Evolutionary conservation across 2,888 invertebrate genomes (phyloP).

Genomic region (Leptogaster cylindrica): DNA sequence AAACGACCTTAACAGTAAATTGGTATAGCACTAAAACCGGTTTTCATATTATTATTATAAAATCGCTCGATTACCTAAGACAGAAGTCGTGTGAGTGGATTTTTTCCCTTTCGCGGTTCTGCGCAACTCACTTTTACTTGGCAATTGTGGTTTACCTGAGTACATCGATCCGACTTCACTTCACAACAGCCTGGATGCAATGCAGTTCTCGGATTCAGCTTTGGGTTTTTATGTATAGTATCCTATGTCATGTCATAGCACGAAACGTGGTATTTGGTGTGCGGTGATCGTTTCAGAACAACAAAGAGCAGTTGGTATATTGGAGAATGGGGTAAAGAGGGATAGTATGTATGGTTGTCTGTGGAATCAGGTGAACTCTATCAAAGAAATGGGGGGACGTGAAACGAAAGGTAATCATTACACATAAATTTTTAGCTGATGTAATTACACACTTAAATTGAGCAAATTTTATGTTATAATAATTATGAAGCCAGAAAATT

Average conservation of each 20-base stretch:
- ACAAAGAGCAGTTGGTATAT: no score
- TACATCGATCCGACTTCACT: slow-evolving; percentile 33
- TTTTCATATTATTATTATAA: slow-evolving; percentile 45
- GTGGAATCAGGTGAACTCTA: background rate
- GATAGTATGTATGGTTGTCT: background rate
- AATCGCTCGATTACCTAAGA: slow-evolving; percentile 45
- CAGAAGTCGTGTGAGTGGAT: slow-evolving; percentile 46
- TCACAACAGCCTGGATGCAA: slow-evolving; percentile 13
- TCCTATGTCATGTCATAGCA: slow-evolving; percentile 32
- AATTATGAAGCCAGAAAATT: slow-evolving; percentile 16
- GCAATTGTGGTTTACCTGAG: slow-evolving; percentile 35
- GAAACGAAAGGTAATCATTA: slow-evolving; percentile 23
- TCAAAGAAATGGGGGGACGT: background rate
- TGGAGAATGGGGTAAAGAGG: no score
- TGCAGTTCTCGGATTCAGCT: slow-evolving; percentile 29
- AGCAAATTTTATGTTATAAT: slow-evolving; percentile 24
- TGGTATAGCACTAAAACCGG: slow-evolving; percentile 44
- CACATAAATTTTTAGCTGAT: slow-evolving; percentile 14
- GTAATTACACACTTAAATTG: slow-evolving; percentile 34
- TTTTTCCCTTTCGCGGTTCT: slow-evolving; percentile 41
- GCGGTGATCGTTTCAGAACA: slow-evolving; percentile 19
- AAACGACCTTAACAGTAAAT: slow-evolving; percentile 47
- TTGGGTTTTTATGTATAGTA: slow-evolving; percentile 23
- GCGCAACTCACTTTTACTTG: slow-evolving; percentile 40
- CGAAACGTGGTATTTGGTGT: background rate